Evolutionary conservation across 53 echinoderm and acorn worm species (phyloP), one percentile per base, ranked within the genome.

Genomic region (Actinopyga echinites): DNA sequence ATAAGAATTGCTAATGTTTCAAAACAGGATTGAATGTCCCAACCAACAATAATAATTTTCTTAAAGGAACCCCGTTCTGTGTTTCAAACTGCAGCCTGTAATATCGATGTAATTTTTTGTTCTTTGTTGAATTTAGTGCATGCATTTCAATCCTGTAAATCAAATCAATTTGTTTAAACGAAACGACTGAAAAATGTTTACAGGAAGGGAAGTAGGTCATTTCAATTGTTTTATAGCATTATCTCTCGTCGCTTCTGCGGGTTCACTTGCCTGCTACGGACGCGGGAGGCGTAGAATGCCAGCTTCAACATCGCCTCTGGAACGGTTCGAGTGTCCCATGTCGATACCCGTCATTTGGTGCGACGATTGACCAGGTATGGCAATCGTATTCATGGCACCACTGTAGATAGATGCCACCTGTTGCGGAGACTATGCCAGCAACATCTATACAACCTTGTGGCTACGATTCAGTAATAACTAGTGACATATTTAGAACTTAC

Each of bases 281-380:
- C 40, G 71, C 71, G 44, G 43, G 43, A 40, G 71, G 71, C 71
- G 71, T 42, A 71, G 44, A 71, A 44, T 71, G 71, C 44, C 45
- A 15, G 71, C 43, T 28, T 35, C 15, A 22, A 71, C 37, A 44
- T 42, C 71, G 71, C 42, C 71, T 71, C 43, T 71, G 40, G 2
- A 71, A 71, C 71, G 42, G 71, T 71, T 71, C 45, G 44, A 44
- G 71, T 19, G 71, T 40, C 40, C 40, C 42, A 20, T 25, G 71
- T 22, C 34, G 71, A 40, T 9, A 22, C 34, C 68, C 35, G 68
- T 68, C 68, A 68, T 34, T 68, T 68, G 68, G 30, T 68, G 68
- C 68, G 68, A 68, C 68, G 68, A 68, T 29, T 68, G 68, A 68
- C n/a, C 68, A 32, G 68, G 68, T 30, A 68, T 68, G 68, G 37